Evolutionary conservation across 2,888 invertebrate species (phyloP), one percentile per base, ranked within the genome.

Genomic region (Andrena praecox): DNA sequence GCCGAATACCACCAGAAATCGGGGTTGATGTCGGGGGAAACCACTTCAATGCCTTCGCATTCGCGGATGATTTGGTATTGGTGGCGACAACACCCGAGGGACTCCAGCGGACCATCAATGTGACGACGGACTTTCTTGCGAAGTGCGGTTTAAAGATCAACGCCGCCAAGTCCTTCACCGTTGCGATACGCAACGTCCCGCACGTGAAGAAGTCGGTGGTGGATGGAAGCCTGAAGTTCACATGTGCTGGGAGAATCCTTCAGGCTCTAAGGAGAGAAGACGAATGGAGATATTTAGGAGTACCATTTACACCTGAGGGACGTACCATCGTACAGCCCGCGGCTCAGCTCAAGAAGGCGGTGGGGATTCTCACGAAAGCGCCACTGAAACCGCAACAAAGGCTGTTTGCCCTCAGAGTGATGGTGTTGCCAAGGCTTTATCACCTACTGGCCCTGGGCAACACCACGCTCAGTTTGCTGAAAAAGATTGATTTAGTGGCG

Each of bases 341-440:
- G 20, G 7, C 6, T 4, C 2, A 63, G 16, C 63, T 63, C 0
- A n/a, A 12, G 3, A 6, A 27, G 12, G 42, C 42, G 1, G 0
- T 62, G 5, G 31, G 20, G 4, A 69, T 27, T 12, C 64, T 83
- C 0, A 66, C 67, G 1, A 59, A 35, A 24, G 85, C 84, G 2
- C 66, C 82, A 0, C 24, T 81, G 0, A 80, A 84, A 10, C 81
- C 81, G 5, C 81, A 85, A 12, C 83, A 85, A 20, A 52, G 82
- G n/a, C 35, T 85, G 0, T 85, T 77, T 42, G 82, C 80, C 2
- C 48, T 85, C 3, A 42, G 82, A 24, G 16, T 42, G 0, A n/a
- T 73, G 27, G 56, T 85, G 0, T 7, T 85, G 2, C 75, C 80
- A 1, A 54, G 63, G 59, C 92, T 92, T 77, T 81, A 92, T 62